Percentiles rank a stretch among this genome's conserved stretches.
These are phyloP conservation scores for Schlechtendalia chinensis DNA, from an alignment of 1,140 invertebrate genomes.

Conservation along the genomic window DNA sequence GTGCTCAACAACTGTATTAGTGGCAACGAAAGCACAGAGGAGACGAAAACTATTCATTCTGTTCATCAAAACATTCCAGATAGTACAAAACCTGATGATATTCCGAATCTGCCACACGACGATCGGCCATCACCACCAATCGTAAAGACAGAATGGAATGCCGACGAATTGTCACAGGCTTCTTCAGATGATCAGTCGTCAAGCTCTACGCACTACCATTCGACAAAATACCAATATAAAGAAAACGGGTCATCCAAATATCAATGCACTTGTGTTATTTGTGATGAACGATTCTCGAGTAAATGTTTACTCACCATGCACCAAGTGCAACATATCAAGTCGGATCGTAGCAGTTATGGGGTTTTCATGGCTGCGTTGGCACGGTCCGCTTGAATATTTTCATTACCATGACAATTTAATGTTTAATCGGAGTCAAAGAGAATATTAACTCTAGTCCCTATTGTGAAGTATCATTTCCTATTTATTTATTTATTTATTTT, in stretches of 20 bases:
- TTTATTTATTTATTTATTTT: too few species aligned
- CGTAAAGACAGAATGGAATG: slow-evolving; percentile 13
- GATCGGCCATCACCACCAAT: not conserved
- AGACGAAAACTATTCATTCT: not conserved
- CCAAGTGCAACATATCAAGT: slow-evolving; percentile 35
- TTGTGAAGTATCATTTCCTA: not conserved
- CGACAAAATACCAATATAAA: not conserved
- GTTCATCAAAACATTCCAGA: slow-evolving; percentile 21
- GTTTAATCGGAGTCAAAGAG: not conserved
- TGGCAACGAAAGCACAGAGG: not conserved
- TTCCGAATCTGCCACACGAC: not conserved
- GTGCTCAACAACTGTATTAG: not conserved
- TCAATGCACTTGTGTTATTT: slow-evolving; percentile 31
- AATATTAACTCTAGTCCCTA: not conserved
- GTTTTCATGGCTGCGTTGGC: slow-evolving; percentile 38
- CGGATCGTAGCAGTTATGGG: slow-evolving; percentile 23
- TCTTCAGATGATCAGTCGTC: slow-evolving; percentile 14
- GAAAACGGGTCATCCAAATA: not conserved
- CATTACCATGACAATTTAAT: not conserved
- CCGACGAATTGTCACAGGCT: not conserved
- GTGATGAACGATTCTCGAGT: slow-evolving; percentile 18
- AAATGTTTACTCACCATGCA: slow-evolving; percentile 39
- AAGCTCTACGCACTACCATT: not conserved
- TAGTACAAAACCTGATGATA: slow-evolving; percentile 22
- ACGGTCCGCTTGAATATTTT: not conserved